Evolutionary conservation across 2,797 vertebrate genomes (phyloP).

Genomic region (Paedocypris micromegethes): DNA sequence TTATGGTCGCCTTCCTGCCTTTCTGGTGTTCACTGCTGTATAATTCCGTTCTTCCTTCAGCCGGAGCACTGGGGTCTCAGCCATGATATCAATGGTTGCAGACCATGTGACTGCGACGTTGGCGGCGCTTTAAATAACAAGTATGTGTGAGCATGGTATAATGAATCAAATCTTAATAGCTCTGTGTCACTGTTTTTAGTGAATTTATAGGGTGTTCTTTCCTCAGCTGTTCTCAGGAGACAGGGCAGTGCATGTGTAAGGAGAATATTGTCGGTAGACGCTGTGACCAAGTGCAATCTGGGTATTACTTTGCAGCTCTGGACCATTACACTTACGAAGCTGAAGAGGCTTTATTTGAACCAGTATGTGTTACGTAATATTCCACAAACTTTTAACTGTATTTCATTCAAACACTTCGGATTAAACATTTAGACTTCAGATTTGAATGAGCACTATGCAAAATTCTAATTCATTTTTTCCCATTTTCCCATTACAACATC

Average conservation of each 20-base stretch:
- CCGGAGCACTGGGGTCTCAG: slow-evolving; percentile 90
- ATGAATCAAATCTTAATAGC: too few species aligned
- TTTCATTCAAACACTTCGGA: neutral
- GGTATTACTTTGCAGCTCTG: slow-evolving; percentile 88
- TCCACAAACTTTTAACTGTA: too few species aligned
- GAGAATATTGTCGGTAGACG: slow-evolving; percentile 86
- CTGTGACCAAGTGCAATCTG: slow-evolving; percentile 82
- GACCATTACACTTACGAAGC: slow-evolving; percentile 96
- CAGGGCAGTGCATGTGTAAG: slow-evolving; percentile 85
- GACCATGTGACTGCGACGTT: slow-evolving; percentile 86
- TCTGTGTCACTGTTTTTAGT: too few species aligned
- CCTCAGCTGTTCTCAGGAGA: slow-evolving; percentile 77
- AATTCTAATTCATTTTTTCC: too few species aligned
- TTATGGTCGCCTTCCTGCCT: neutral
- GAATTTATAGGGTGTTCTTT: neutral
- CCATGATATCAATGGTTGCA: slow-evolving; percentile 90
- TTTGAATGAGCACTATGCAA: too few species aligned
- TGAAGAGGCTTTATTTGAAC: slow-evolving; percentile 80
- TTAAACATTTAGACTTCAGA: too few species aligned
- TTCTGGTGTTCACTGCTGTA: slow-evolving; percentile 8
- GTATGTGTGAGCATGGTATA: slow-evolving; percentile 61
- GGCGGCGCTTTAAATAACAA: slow-evolving; percentile 84
- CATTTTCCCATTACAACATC: too few species aligned
- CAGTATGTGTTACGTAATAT: slow-evolving; percentile 69
- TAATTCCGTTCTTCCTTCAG: slow-evolving; percentile 61